Evolutionary conservation across 1,140 invertebrate genomes (phyloP), one percentile per base, ranked within the genome.

Genomic region (Drosophila aff.): DNA sequence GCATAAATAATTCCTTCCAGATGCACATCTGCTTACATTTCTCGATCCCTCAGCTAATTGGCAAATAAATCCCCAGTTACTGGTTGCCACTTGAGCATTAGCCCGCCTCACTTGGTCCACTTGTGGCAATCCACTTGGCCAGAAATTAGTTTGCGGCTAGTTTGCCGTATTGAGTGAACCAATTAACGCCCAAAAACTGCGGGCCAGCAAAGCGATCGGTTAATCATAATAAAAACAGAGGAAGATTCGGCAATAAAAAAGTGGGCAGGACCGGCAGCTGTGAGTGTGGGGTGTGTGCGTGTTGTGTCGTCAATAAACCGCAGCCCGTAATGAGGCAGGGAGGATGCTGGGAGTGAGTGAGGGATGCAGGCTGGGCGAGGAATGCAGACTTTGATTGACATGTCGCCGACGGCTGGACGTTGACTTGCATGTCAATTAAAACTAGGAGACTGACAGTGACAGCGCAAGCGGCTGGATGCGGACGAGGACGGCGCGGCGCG

Each of bases 351-450:
- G 60, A 13, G 49, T 52, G 47, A 44, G 62, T 33, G 44, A 58
- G 53, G 55, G 40, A 40, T 57, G 47, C 40, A 47, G 46, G 18
- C n/a, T 38, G 38, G 49, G 58, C 47, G 61, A 28, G 61, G 50
- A 65, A 68, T 87, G 82, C 79, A 81, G 44, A 69, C 63, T 82
- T 82, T 92, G 91, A 92, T 92, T 92, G 91, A 92, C 91, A 92
- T 75, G 85, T 84, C 76, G 79, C 62, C 82, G 81, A 78, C 76
- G 83, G 80, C 77, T 78, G 83, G 81, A 87, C 91, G 91, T 79
- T 92, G 91, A 92, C 91, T 92, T 87, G 85, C 82, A 83, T 81
- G 90, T 92, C 90, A 92, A 92, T 92, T 92, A 92, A 92, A 83
- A 85, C 76, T 79, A 57, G 58, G 40, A 67, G 69, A 72, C 79